Base-by-base conservation (phyloP, 2,113 vertebrate genomes). In the Nothobranchius furzeri region DNA sequence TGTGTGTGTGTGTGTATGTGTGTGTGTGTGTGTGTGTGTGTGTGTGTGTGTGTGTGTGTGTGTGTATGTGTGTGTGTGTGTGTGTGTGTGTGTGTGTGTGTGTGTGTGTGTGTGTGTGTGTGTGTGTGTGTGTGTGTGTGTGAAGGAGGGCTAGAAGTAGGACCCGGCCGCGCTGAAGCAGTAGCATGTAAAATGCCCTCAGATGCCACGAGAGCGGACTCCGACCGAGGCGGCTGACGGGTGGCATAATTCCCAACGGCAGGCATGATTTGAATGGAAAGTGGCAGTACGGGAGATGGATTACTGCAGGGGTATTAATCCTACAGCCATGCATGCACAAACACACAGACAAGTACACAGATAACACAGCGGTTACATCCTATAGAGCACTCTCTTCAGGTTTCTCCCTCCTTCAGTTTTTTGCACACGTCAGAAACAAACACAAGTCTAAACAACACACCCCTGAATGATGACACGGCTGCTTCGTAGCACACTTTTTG, bases 201-300 rank as follows among this genome's bases (percentile, higher is more conserved):
- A 63, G 74, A 75, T 73, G 78, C 79, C 68, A 65, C 6, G 14
- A 66, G 76, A 75, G 75, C 76, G 76, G 62, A 37, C 11, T 50
- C 20, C 35, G 70, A 62, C 67, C 9, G 14, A 75, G 76, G 59
- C 6, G 49, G 68, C 59, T 59, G 79, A 64, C 30, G 37, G 56
- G 82, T 78, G 76, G 64, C 83, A 85, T 62, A 63, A 76, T 75
- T 70, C 69, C 70, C 56, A 43, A 55, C 37, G 24, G 55, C 6
- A 24, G 68, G 45, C 67, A 64, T 64, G 76, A 87, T 57, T 14
- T 62, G 73, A 77, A 87, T 75, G 51, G 78, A 62, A 80, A 86
- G 85, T 81, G 83, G 73, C 79, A 78, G 76, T 43, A 43, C 61
- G 65, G 57, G 81, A 79, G 85, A 81, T 76, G 72, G 78, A 85